Conservation (phyloP, 2,797 vertebrate species). For the Geotrypetes seraphini region DNA sequence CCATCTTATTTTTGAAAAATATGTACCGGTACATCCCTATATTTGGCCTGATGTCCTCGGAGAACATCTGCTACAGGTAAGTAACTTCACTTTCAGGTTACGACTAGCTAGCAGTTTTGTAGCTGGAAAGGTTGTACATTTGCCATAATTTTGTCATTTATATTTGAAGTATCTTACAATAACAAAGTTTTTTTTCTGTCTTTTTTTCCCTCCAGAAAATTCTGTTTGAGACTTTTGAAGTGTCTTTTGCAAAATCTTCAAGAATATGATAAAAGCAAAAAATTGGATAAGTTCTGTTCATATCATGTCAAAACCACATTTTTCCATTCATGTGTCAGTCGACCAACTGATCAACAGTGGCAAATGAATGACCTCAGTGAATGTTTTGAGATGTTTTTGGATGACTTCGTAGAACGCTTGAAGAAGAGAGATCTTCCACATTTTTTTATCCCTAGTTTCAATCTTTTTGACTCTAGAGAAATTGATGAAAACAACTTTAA, state of each 20-base stretch:
- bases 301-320: slow-evolving; percentile 56
- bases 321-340: slow-evolving; percentile 21
- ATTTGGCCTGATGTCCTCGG: too few relatives aligned
- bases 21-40: too few relatives aligned
- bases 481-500: slow-evolving; percentile 23
- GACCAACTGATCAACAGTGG: slow-evolving; percentile 43
- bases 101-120: too few relatives aligned
- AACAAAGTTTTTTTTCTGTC: too few relatives aligned
- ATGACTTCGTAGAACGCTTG: slow-evolving; percentile 38
- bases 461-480: slow-evolving; percentile 26
- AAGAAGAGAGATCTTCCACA: slow-evolving; percentile 18
- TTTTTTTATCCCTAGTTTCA: slow-evolving; percentile 53
- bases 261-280: slow-evolving; percentile 15
- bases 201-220: too few relatives aligned
- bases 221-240: slow-evolving; percentile 58
- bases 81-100: too few relatives aligned
- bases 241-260: slow-evolving; percentile 48
- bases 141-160: too few relatives aligned
- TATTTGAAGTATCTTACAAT: too few relatives aligned
- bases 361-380: neutral
- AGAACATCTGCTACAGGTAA: too few relatives aligned
- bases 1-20: too few relatives aligned
- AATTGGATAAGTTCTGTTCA: slow-evolving; percentile 38
- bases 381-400: slow-evolving; percentile 38
- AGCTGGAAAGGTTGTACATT: too few relatives aligned